Base-by-base conservation (phyloP, 2,113 vertebrate genomes). In the Bucco capensis region DNA sequence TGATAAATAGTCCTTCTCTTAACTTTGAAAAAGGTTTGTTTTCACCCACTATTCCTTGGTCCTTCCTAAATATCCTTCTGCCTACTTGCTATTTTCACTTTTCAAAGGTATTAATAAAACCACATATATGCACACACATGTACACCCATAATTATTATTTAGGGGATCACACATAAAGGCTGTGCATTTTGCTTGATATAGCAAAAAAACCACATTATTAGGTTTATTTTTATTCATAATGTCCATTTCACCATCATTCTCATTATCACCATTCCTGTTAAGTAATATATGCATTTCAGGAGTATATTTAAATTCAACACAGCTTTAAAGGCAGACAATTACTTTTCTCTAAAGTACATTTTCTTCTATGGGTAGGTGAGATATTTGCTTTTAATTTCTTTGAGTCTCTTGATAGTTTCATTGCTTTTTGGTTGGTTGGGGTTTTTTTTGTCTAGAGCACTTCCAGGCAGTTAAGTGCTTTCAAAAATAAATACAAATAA, bases 401-500 rank as follows among this genome's bases (percentile, higher is more conserved):
- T 2, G 16, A 21, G 14, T 71, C 40, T 69, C 31, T 60, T 67
- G 35, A 18, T 83, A 72, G 46, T 67, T 91, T 47, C 15, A 33
- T 61, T 90, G 27, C 27, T 23, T 19, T 22, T 19, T 27, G 50
- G 9, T 28, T 51, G 14, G 25, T 27, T 51, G 15, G 25, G 8
- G 28, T 53, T 10, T 1, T 58, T 83, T 86, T 88, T 75, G 35
- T 44, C 73, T 86, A 82, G 33, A 72, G 51, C 30, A 33, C 19
- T 81, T 93, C 54, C 69, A 86, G 53, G 22, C 37, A 78, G 44
- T 77, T 80, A 77, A 64, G 31, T 67, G 31, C 28, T 90, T 88
- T 89, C 57, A 92, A 61, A 78, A 95, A 81, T 70, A 83, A 88
- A 67, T 53, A 42, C 28, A 81, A 28, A 67, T n/a, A 88, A 82